A percentile compares a stretch with the other conserved stretches of the same genome.
Conservation (phyloP, 2,797 vertebrate species). For the Chloroceryle amazona region DNA sequence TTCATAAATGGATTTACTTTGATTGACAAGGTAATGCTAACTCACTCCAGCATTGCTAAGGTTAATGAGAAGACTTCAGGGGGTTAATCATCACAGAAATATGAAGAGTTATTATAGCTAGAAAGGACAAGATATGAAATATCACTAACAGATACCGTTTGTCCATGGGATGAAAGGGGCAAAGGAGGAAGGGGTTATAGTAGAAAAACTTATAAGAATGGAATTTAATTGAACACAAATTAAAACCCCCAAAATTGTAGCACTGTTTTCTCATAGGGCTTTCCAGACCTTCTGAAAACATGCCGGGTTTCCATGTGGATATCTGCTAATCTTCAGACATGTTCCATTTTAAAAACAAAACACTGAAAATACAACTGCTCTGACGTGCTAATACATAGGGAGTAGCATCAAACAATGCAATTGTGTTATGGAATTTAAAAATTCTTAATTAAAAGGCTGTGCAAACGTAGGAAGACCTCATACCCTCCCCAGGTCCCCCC, state of each 20-base stretch:
- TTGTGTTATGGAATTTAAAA: background rate
- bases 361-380: background rate
- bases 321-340: background rate
- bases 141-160: background rate
- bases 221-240: background rate
- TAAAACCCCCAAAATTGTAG: background rate
- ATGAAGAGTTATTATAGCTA: background rate
- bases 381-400: background rate
- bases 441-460: background rate
- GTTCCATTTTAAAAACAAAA: background rate
- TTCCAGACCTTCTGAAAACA: background rate
- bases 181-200: background rate
- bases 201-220: background rate
- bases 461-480: background rate
- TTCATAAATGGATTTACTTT: background rate
- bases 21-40: background rate
- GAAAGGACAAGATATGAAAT: background rate
- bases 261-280: background rate
- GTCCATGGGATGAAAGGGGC: background rate
- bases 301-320: fast-evolving
- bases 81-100: background rate
- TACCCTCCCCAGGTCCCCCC: background rate
- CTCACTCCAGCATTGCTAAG: background rate
- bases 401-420: background rate
- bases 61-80: background rate